phyloP scores from a whole-genome alignment of 2,113 vertebrate species.

The Psilopsiagon aymara region DNA sequence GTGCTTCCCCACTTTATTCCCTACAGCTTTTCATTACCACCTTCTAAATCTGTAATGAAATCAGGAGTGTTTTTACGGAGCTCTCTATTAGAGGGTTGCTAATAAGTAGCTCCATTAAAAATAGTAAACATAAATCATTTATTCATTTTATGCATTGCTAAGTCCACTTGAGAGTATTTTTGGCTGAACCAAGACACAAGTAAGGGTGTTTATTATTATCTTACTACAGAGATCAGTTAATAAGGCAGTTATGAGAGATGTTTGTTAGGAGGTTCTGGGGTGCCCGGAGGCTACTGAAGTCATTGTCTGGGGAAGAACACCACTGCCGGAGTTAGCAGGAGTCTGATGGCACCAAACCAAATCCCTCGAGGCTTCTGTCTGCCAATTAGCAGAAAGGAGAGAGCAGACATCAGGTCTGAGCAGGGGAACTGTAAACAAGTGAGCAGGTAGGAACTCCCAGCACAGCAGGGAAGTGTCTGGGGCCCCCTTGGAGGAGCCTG shows the following conservation, averaged over 20 bases:
- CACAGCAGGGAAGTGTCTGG: accelerated
- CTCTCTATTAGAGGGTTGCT: not conserved
- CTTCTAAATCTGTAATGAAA: slow-evolving; percentile 40
- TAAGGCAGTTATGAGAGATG: slow-evolving; percentile 62
- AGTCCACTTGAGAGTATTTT: slow-evolving; percentile 60
- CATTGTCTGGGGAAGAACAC: slow-evolving; percentile 66
- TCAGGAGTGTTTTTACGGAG: slow-evolving; percentile 1
- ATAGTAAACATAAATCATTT: slow-evolving; percentile 67
- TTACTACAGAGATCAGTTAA: slow-evolving; percentile 61
- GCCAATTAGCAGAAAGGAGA: slow-evolving; percentile 54
- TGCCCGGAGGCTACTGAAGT: slow-evolving; percentile 64
- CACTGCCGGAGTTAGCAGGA: slow-evolving; percentile 18
- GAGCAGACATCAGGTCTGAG: slow-evolving; percentile 66
- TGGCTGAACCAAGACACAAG: slow-evolving; percentile 33
- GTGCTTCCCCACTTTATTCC: not conserved
- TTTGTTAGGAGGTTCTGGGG: slow-evolving; percentile 60
- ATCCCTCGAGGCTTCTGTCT: slow-evolving; percentile 43
- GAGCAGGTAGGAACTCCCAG: slow-evolving; percentile 41
- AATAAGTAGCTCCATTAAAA: slow-evolving; percentile 61
- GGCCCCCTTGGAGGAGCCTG: not conserved
- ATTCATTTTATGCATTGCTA: slow-evolving; percentile 59
- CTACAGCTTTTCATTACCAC: slow-evolving; percentile 42
- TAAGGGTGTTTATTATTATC: slow-evolving; percentile 64
- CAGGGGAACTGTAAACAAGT: slow-evolving; percentile 44
- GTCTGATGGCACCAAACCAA: slow-evolving; percentile 64